phyloP scores from a whole-genome alignment of 2,888 invertebrate species.

The Trilocha varians region DNA sequence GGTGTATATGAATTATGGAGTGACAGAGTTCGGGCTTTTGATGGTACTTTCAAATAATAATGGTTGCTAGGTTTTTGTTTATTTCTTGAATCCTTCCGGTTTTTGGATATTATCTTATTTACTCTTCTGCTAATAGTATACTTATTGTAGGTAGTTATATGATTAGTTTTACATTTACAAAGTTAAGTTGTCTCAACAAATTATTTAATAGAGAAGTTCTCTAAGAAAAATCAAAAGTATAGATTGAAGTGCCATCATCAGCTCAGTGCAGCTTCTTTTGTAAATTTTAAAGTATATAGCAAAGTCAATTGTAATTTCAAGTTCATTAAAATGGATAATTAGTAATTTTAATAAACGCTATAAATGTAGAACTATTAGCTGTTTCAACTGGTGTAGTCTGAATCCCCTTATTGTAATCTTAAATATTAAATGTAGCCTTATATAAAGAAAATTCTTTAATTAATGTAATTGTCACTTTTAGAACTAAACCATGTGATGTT shows the following conservation, averaged over 20 bases:
- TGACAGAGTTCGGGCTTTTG: background rate
- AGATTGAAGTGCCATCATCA: conserved; percentile 12
- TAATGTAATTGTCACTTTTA: background rate
- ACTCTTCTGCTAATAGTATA: no score
- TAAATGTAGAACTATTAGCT: background rate
- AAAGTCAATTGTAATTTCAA: conserved; percentile 31
- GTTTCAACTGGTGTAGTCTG: background rate
- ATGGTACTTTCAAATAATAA: background rate
- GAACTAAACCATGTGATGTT: background rate
- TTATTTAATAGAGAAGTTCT: no score
- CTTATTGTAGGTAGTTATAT: no score
- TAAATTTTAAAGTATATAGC: conserved; percentile 27
- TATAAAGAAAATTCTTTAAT: background rate
- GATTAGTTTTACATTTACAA: no score
- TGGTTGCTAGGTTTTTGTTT: no score
- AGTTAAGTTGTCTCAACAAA: no score
- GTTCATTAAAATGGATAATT: conserved; percentile 1
- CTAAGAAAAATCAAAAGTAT: background rate
- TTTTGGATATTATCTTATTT: no score
- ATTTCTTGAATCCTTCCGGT: no score
- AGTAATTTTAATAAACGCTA: background rate
- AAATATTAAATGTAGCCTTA: background rate
- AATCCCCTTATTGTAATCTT: background rate
- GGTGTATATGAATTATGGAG: conserved; percentile 44
- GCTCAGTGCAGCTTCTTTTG: conserved; percentile 26